A percentile compares a stretch with the other conserved stretches of the same genome.
Evolutionary conservation across 2,888 invertebrate species (phyloP).

Genomic region (Drosophila algonquin): DNA sequence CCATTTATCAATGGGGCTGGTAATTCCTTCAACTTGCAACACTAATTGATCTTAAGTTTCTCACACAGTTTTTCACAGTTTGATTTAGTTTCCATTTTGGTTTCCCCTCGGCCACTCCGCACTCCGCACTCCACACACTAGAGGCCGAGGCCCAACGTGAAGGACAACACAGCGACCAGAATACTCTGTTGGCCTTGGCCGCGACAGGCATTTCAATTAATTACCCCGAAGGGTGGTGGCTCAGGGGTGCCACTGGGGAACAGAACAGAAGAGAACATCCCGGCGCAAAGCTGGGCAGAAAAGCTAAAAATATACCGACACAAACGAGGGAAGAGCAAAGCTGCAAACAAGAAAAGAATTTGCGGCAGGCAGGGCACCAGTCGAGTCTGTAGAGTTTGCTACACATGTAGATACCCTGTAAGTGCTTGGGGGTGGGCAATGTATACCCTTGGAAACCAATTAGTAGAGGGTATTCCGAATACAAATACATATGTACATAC

Average conservation of each 20-base stretch:
- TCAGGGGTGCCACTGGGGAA: constrained; percentile 11
- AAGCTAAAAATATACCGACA: constrained; percentile 24
- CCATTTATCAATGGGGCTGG: background rate
- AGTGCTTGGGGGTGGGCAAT: too few relatives aligned
- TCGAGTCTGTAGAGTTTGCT: too few relatives aligned
- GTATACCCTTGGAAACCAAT: too few relatives aligned
- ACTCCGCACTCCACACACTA: constrained; percentile 1
- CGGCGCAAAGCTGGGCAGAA: background rate
- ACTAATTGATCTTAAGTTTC: background rate
- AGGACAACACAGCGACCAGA: constrained; percentile 17
- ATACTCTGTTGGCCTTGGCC: constrained; percentile 25
- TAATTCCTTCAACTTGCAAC: background rate
- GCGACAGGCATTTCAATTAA: constrained; percentile 44
- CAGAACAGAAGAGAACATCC: background rate
- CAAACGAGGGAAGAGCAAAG: constrained; percentile 1
- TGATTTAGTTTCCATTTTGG: background rate
- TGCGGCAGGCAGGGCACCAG: background rate
- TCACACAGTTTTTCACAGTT: constrained; percentile 7
- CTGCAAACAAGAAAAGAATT: constrained; percentile 10
- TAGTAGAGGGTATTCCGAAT: background rate
- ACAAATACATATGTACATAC: too few relatives aligned
- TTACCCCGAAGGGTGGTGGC: constrained; percentile 15
- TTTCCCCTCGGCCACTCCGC: background rate
- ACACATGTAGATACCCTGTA: too few relatives aligned
- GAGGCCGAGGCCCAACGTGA: constrained; percentile 14